Evolutionary conservation across 1,140 invertebrate species (phyloP), one percentile per base, ranked within the genome.

Genomic region (Drosophila ficusphila): DNA sequence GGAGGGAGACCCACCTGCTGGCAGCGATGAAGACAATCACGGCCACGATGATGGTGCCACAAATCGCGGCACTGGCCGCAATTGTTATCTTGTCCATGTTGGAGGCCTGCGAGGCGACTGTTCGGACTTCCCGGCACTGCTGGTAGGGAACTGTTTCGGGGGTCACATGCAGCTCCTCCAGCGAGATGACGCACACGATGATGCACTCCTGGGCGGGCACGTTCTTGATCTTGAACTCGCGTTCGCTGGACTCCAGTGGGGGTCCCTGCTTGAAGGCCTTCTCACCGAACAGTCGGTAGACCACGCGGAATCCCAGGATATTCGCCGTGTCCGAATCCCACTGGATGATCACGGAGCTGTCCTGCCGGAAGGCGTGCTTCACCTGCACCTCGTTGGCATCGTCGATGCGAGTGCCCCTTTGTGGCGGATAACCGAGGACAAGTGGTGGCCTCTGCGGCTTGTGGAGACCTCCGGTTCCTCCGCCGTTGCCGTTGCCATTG

Each of bases 71-170:
- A 79, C 96, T 97, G 1, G 97, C 97, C 8, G 96, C 97, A 76
- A 98, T 98, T 18, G 97, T 98, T 79, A 98, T 97, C 90, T 97
- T 97, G 91, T 98, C 97, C 95, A 98, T 97, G 91, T 97, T 96
- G 9, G 96, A 96, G 21, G 95, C 94, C 11, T 95, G 94, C 27
- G 95, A 95, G 47, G 94, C 94, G 23, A 96, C 96, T 0, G 96
- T 97, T 29, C 96, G 94, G 11, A 98, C 95, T 92, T 98, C 97
- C 27, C 96, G 94, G 82, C 97, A 98, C 91, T 98, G 97, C 23
- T 94, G 94, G 90, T 95, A 96, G 1, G 96, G 97, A 16, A 98
- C 96, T 31, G 95, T 96, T 53, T 96, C 96, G 11, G 96, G 96
- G 16, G 95, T 97, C 0, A 97, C 94, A 89, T 96, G 95, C 9